Evolutionary conservation across 2,797 vertebrate species (phyloP).

Genomic region (Chelidonichthys spinosus): DNA sequence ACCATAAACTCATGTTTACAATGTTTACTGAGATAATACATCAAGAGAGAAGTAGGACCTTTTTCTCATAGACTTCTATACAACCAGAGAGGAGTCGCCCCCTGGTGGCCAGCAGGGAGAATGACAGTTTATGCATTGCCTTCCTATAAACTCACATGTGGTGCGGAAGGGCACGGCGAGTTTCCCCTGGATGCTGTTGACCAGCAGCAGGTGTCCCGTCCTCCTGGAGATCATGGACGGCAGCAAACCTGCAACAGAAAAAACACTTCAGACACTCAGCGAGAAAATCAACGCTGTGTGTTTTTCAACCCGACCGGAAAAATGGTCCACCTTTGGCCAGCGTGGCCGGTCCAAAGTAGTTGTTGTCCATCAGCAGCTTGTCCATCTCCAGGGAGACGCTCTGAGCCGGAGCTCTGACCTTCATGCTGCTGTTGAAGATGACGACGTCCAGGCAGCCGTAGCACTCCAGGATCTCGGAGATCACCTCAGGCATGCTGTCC

Average conservation of each 20-base stretch:
- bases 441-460: constrained; percentile 93
- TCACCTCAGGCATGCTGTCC: constrained; percentile 85
- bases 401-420: constrained; percentile 91
- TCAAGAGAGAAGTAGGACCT: too few relatives aligned
- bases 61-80: too few relatives aligned
- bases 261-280: not conserved
- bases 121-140: not conserved
- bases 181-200: constrained; percentile 95
- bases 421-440: constrained; percentile 93
- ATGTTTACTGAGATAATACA: too few relatives aligned
- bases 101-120: too few relatives aligned
- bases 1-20: too few relatives aligned
- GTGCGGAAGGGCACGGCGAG: constrained; percentile 92
- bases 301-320: too few relatives aligned
- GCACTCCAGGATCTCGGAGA: constrained; percentile 90
- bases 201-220: constrained; percentile 90
- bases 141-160: constrained; percentile 88
- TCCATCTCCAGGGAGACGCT: constrained; percentile 91
- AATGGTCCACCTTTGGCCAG: constrained; percentile 89
- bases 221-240: constrained; percentile 93
- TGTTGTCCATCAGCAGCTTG: constrained; percentile 94
- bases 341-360: constrained; percentile 94
- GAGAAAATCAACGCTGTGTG: too few relatives aligned
- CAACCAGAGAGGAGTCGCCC: too few relatives aligned
- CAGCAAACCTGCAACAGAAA: constrained; percentile 86